Evolutionary conservation across 2,888 invertebrate species (phyloP).

Genomic region (Parelbella ahira): DNA sequence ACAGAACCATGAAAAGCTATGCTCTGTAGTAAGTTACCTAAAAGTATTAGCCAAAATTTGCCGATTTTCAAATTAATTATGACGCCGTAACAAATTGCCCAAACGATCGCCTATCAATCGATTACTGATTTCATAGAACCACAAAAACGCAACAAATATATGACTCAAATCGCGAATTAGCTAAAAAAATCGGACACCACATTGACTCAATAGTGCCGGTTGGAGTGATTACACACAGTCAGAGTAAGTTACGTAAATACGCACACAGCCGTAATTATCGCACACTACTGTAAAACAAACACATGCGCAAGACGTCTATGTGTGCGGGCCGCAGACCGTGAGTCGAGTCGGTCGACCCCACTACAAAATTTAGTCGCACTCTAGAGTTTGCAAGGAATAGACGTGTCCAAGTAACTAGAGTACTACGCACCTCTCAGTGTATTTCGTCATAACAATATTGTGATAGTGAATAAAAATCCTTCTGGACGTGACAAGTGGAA

Average conservation of each 20-base stretch:
- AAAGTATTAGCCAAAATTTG: too few species aligned
- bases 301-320: slow-evolving; percentile 31
- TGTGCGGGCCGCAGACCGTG: slow-evolving; percentile 64
- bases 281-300: slow-evolving; percentile 41
- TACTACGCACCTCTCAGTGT: slow-evolving; percentile 57
- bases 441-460: slow-evolving; percentile 77
- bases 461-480: slow-evolving; percentile 66
- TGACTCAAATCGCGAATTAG: slow-evolving; percentile 74
- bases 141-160: slow-evolving; percentile 57
- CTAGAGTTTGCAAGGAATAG: slow-evolving; percentile 55
- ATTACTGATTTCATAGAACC: slow-evolving; percentile 48
- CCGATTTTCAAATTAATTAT: too few species aligned
- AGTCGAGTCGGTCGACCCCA: slow-evolving; percentile 65
- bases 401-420: slow-evolving; percentile 56
- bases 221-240: slow-evolving; percentile 64
- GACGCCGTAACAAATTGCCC: slow-evolving; percentile 40
- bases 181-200: slow-evolving; percentile 70
- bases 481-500: slow-evolving; percentile 73
- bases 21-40: too few species aligned
- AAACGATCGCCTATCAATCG: slow-evolving; percentile 50
- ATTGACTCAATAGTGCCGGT: slow-evolving; percentile 67
- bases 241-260: slow-evolving; percentile 71
- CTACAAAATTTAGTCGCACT: slow-evolving; percentile 75
- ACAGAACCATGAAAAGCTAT: too few species aligned
- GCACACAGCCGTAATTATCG: slow-evolving; percentile 46